Evolutionary conservation across 2,113 vertebrate genomes (phyloP), one percentile per base, ranked within the genome.

Genomic region (Tragulus kanchil): DNA sequence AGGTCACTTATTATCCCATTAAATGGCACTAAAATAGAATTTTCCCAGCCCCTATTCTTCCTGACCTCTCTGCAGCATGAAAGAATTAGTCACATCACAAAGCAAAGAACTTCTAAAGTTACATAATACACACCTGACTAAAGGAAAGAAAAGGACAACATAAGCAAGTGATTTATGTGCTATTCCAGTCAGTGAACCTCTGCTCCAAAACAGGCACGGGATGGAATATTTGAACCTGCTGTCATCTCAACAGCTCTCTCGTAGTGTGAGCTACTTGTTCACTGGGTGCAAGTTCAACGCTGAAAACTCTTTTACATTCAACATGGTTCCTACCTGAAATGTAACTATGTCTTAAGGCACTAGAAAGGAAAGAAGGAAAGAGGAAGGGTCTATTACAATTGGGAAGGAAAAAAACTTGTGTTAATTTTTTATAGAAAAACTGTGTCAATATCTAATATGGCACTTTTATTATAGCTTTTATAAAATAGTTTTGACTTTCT

Each of bases 361-460:
- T 56, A 23, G 12, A 21, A 52, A n/a, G n/a, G 42, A 69, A 21
- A 54, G 15, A 19, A 78, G 42, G 8, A 28, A 28, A 15, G 25
- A 81, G 14, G 23, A 42, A 59, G 5, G 15, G 45, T 23, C 23
- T 58, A 92, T 36, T 71, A 31, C 23, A 73, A 84, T 56, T 42
- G 65, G 42, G 7, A 25, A 73, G n/a, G 58, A 13, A 84, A 82
- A 75, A 84, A 87, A 58, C 19, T 23, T n/a, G 1, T 61, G 31
- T 54, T 86, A 36, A 87, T 79, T 50, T 96, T 93, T 82, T 96
- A 64, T 31, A 48, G 28, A 77, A 95, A 91, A 91, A 67, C 2
- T 59, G 14, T 69, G 11, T 78, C 36, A 42, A 1, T 56, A 48
- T 36, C 61, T 7, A 93, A 42, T 45, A 13, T 71, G 6, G 1